phyloP scores from a whole-genome alignment of 2,113 vertebrate genomes.

The Sapayoa aenigma region DNA sequence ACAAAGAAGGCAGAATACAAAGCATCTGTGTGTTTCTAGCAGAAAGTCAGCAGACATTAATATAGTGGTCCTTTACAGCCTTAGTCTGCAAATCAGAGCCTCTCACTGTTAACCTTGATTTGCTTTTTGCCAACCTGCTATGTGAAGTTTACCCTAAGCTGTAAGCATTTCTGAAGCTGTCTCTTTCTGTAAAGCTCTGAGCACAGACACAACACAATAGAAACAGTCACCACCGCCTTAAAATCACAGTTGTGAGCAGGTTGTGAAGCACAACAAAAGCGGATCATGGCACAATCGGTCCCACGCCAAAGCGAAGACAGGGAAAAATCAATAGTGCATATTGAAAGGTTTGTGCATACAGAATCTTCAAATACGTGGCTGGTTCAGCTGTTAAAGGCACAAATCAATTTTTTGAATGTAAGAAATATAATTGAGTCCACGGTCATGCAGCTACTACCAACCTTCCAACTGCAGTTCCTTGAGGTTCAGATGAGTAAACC shows the following conservation, averaged over 20 bases:
- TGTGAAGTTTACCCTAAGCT: background rate
- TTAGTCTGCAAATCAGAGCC: background rate
- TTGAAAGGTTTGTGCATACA: background rate
- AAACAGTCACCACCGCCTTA: background rate
- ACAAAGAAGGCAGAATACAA: background rate
- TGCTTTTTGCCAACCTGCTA: background rate
- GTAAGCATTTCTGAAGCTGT: background rate
- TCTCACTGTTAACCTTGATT: background rate
- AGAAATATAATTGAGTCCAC: background rate
- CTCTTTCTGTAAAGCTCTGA: background rate
- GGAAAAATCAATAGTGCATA: background rate
- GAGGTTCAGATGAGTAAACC: background rate
- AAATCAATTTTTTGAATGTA: background rate
- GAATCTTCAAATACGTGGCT: background rate
- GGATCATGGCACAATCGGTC: background rate
- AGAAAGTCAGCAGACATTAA: conserved; percentile 5
- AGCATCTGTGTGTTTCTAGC: background rate
- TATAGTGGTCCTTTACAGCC: background rate
- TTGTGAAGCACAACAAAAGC: background rate
- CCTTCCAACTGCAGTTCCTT: background rate
- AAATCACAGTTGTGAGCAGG: background rate
- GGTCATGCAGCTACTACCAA: background rate
- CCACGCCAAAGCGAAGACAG: background rate
- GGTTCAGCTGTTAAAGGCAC: background rate
- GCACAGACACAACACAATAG: background rate